phyloP scores from a whole-genome alignment of 2,888 invertebrate genomes.

The Stenolophus ochropezus region DNA sequence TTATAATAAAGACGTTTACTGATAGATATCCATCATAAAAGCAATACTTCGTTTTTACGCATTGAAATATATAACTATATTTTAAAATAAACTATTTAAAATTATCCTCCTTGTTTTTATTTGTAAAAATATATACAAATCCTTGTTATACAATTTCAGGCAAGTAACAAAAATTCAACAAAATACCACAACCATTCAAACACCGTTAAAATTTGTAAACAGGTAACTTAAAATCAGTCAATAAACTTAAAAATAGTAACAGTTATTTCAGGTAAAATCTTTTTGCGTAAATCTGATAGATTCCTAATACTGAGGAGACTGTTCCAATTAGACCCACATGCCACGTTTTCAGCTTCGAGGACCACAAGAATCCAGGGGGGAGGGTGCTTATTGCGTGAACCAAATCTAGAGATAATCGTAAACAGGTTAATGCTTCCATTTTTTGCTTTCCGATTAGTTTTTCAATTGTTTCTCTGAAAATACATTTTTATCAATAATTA shows the following conservation, averaged over 20 bases:
- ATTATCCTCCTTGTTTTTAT: slow-evolving; percentile 29
- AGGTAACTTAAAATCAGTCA: slow-evolving; percentile 44
- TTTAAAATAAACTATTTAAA: slow-evolving; percentile 50
- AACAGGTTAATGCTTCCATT: slow-evolving; percentile 76
- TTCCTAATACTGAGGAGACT: slow-evolving; percentile 83
- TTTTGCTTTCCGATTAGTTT: slow-evolving; percentile 72
- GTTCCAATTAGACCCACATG: slow-evolving; percentile 87
- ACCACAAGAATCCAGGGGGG: slow-evolving; percentile 88
- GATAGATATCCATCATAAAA: slow-evolving; percentile 12
- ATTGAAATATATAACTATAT: slow-evolving; percentile 42
- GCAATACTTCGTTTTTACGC: slow-evolving; percentile 36
- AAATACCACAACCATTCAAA: slow-evolving; percentile 20
- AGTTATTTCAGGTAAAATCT: slow-evolving; percentile 73
- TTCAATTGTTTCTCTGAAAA: slow-evolving; percentile 69
- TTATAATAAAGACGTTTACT: slow-evolving; percentile 35
- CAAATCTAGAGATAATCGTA: slow-evolving; percentile 80
- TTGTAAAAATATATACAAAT: slow-evolving; percentile 44
- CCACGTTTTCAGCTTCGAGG: slow-evolving; percentile 82
- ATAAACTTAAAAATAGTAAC: not conserved
- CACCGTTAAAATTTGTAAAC: slow-evolving; percentile 25
- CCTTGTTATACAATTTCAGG: slow-evolving; percentile 6
- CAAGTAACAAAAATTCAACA: slow-evolving; percentile 45
- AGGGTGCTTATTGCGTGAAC: slow-evolving; percentile 89
- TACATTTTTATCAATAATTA: not conserved
- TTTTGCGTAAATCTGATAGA: slow-evolving; percentile 81